Evolutionary conservation across 1,140 invertebrate species (phyloP).

Genomic region (Ceratina calcarata): DNA sequence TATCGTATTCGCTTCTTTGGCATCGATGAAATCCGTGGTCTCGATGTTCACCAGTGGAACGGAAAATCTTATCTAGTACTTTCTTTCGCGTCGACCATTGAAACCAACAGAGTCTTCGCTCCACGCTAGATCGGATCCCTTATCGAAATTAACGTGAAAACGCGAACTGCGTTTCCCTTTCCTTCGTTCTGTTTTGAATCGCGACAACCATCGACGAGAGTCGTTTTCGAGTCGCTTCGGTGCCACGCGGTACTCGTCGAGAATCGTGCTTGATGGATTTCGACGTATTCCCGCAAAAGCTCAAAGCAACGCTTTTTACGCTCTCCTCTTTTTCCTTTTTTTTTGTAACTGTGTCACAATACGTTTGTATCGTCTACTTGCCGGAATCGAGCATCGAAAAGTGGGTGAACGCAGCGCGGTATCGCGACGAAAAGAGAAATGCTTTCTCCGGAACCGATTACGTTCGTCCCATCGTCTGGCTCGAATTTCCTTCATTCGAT

Average conservation of each 20-base stretch:
- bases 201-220: constrained; percentile 7
- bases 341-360: constrained; percentile 16
- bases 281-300: constrained; percentile 14
- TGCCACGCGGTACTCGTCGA: constrained; percentile 10
- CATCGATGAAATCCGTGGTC: too few relatives aligned
- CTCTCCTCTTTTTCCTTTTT: not conserved
- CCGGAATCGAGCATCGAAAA: constrained; percentile 8
- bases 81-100: not conserved
- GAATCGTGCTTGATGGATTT: constrained; percentile 31
- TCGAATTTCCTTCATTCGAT: too few relatives aligned
- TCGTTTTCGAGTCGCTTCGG: constrained; percentile 10
- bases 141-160: too few relatives aligned
- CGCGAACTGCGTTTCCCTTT: not conserved
- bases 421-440: not conserved
- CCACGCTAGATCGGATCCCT: too few relatives aligned
- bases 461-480: too few relatives aligned
- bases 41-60: too few relatives aligned
- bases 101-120: too few relatives aligned
- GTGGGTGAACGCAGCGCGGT: too few relatives aligned
- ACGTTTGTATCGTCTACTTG: not conserved
- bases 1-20: not conserved
- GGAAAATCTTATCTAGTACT: too few relatives aligned
- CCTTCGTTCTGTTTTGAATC: constrained; percentile 6
- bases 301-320: constrained; percentile 35
- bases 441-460: not conserved